Evolutionary conservation across 2,888 invertebrate species (phyloP), one percentile per base, ranked within the genome.

Genomic region (Cephus pulcher): DNA sequence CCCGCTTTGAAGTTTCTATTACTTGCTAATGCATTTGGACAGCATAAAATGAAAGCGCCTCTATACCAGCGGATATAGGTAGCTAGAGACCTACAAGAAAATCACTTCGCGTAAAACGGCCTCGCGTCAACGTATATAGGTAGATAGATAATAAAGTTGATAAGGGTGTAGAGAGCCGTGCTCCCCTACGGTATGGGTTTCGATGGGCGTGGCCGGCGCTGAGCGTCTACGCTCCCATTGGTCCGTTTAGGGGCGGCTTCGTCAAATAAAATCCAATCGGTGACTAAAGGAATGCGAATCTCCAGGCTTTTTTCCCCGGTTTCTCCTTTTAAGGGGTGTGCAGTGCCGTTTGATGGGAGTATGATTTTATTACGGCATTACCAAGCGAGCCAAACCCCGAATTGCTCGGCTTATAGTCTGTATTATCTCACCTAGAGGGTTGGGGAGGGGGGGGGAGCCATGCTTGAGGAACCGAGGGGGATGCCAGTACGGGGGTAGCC

Each of bases 311-410:
- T 90, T 90, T 89, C 88, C 86, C 84, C 82, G 79, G 78, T 77
- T 82, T 82, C 82, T 83, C 84, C 81, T 83, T 83, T 84, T 81
- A 85, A 85, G 85, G 85, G 85, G 85, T 87, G 87, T 87, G 88
- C 88, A 88, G 87, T 84, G 84, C 85, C 87, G 88, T 88, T 91
- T 90, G 89, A 89, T 90, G 90, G 89, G 90, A 90, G 91, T 91
- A 91, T 91, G 91, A 91, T 91, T 91, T 91, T 91, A 91, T 91
- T 91, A 90, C 90, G 88, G 90, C 89, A 91, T 91, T 91, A 91
- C 90, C 89, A 86, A 88, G 86, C 86, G 86, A 88, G 88, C 88
- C 88, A 89, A 90, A 89, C 88, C 90, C 89, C 88, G 89, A 90
- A 91, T 91, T 88, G 90, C 88, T 89, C 88, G 88, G 89, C 90